phyloP scores from a whole-genome alignment of 2,888 invertebrate genomes.

The Saturnia pavonia region DNA sequence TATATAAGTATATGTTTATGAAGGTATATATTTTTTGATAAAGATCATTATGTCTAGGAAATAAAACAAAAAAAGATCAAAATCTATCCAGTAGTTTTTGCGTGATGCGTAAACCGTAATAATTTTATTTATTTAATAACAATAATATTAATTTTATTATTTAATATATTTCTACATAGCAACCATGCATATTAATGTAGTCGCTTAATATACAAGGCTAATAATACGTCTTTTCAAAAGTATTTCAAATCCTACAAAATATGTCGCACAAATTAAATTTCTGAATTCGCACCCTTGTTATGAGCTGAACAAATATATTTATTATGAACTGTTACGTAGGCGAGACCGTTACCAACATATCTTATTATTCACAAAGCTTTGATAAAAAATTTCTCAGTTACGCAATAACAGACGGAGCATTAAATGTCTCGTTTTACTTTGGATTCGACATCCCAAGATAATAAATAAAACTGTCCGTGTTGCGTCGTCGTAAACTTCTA shows the following conservation, averaged over 20 bases:
- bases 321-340: slow-evolving; percentile 14
- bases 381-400: slow-evolving; percentile 20
- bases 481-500: slow-evolving; percentile 32
- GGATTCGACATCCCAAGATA: slow-evolving; percentile 32
- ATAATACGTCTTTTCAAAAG: neutral
- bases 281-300: slow-evolving; percentile 2
- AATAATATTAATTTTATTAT: too few species aligned
- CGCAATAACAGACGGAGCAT: slow-evolving; percentile 17
- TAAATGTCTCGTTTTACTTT: slow-evolving; percentile 27
- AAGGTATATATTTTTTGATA: too few species aligned
- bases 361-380: slow-evolving; percentile 12
- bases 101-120: too few species aligned
- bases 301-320: slow-evolving; percentile 14
- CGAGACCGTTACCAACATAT: slow-evolving; percentile 10
- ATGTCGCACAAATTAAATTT: neutral
- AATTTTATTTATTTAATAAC: too few species aligned
- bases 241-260: neutral
- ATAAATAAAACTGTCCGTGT: slow-evolving; percentile 30
- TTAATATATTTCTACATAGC: too few species aligned
- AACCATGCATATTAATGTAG: too few species aligned
- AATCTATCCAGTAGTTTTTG: too few species aligned
- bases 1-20: too few species aligned
- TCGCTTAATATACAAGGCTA: neutral
- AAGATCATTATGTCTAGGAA: too few species aligned
- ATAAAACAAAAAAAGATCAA: too few species aligned